Percentiles rank a stretch among this genome's conserved stretches.
phyloP scores from a whole-genome alignment of 2,888 invertebrate species.

The Drosophila prostipennis region DNA sequence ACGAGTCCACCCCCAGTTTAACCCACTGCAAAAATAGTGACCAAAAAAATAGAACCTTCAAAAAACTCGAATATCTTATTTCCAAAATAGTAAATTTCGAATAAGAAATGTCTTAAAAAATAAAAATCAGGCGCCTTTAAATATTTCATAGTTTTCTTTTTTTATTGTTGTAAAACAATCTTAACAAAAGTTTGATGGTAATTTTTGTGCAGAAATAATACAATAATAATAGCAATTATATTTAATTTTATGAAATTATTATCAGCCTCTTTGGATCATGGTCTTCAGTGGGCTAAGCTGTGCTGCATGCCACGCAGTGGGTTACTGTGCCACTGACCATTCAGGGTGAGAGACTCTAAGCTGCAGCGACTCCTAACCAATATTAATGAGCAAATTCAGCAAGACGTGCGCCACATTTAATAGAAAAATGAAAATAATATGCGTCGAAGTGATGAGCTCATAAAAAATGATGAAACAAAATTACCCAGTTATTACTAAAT shows the following conservation, averaged over 20 bases:
- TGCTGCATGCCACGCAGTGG: slow-evolving; percentile 58
- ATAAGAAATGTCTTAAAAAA: no score
- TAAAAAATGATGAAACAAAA: slow-evolving; percentile 31
- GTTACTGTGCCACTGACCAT: slow-evolving; percentile 60
- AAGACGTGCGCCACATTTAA: slow-evolving; percentile 77
- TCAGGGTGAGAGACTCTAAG: slow-evolving; percentile 26
- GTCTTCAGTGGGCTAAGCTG: slow-evolving; percentile 26
- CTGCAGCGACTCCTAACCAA: slow-evolving; percentile 60
- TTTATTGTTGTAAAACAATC: no score
- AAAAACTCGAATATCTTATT: background rate
- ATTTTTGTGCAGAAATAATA: background rate
- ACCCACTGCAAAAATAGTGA: background rate
- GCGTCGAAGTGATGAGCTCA: slow-evolving; percentile 35
- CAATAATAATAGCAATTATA: background rate
- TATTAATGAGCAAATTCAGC: slow-evolving; percentile 81
- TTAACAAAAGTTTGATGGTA: no score
- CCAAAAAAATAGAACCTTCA: background rate
- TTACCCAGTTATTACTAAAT: background rate
- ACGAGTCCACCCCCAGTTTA: slow-evolving; percentile 9
- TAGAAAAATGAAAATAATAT: slow-evolving; percentile 63
- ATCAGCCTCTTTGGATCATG: no score
- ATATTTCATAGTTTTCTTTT: no score
- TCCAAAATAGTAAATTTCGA: background rate
- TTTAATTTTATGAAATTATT: no score
- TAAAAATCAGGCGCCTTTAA: no score